These are phyloP conservation scores for Oreohelix idahoensis DNA, from an alignment of 1,140 invertebrate species.

Conservation along the genomic window DNA sequence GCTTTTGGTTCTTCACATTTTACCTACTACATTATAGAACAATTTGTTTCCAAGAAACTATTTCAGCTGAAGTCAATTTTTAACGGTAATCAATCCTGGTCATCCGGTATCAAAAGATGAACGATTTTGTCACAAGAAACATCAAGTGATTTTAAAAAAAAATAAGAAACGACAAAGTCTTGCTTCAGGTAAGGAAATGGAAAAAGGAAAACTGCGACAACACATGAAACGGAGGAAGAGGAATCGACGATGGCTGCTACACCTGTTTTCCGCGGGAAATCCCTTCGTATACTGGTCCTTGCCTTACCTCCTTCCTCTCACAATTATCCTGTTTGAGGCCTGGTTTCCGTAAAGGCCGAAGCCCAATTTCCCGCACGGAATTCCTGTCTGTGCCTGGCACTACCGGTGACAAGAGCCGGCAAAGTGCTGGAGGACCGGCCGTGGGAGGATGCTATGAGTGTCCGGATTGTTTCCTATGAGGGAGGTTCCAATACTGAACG, in stretches of 20 bases:
- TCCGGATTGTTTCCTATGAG: background rate
- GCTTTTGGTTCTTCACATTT: no score
- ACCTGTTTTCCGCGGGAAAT: constrained; percentile 33
- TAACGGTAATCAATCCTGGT: background rate
- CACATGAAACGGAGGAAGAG: background rate
- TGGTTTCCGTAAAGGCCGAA: constrained; percentile 30
- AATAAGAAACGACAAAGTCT: background rate
- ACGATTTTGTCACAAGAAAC: background rate
- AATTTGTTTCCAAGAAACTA: no score
- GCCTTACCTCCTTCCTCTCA: constrained; percentile 37
- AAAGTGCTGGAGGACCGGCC: constrained; percentile 15
- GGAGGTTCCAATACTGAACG: background rate
- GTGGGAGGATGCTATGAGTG: constrained; percentile 14
- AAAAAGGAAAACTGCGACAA: background rate
- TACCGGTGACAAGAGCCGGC: constrained; percentile 36
- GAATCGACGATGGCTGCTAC: background rate
- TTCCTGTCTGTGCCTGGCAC: constrained; percentile 36
- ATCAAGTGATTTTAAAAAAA: background rate
- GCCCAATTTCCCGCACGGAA: constrained; percentile 39
- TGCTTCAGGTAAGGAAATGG: background rate
- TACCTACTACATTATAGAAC: no score
- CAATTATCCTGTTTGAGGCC: constrained; percentile 39
- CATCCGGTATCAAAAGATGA: background rate
- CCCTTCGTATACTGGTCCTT: constrained; percentile 15
- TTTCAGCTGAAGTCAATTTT: no score